phyloP scores from a whole-genome alignment of 2,888 invertebrate species.

The Pristionchus fissidentatus region DNA sequence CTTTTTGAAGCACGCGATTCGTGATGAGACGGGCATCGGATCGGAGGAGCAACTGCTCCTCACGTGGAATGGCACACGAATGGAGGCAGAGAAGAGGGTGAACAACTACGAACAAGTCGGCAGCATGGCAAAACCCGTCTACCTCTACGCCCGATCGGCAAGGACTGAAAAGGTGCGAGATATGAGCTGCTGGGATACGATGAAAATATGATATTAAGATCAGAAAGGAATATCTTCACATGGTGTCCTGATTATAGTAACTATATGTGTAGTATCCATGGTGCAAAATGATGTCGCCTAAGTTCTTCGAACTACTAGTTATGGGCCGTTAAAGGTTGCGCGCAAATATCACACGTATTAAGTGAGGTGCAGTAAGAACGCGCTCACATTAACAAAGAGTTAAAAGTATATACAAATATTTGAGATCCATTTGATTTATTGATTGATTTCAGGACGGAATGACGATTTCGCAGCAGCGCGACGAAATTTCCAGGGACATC shows the following conservation, averaged over 20 bases:
- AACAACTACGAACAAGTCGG: background rate
- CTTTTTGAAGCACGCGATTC: conserved; percentile 8
- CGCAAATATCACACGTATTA: too few species aligned
- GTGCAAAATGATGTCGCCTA: too few species aligned
- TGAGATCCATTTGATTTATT: background rate
- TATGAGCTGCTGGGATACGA: background rate
- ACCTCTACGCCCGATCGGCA: conserved; percentile 14
- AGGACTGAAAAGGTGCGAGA: conserved; percentile 11
- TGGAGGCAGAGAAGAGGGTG: conserved; percentile 41
- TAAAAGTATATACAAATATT: background rate
- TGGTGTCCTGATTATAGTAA: too few species aligned
- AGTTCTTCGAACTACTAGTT: too few species aligned
- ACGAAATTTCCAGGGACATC: conserved; percentile 22
- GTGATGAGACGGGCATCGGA: conserved; percentile 30
- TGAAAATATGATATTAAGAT: too few species aligned
- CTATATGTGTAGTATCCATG: too few species aligned
- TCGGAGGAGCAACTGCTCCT: conserved; percentile 43
- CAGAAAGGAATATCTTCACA: too few species aligned
- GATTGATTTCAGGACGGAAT: conserved; percentile 15
- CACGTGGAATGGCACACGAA: conserved; percentile 19
- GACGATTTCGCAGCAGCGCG: conserved; percentile 43
- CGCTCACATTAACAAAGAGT: too few species aligned
- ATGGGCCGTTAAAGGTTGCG: too few species aligned
- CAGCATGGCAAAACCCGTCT: conserved; percentile 40
- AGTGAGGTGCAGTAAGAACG: too few species aligned